phyloP scores from a whole-genome alignment of 2,113 vertebrate species.

The Pimephales promelas region DNA sequence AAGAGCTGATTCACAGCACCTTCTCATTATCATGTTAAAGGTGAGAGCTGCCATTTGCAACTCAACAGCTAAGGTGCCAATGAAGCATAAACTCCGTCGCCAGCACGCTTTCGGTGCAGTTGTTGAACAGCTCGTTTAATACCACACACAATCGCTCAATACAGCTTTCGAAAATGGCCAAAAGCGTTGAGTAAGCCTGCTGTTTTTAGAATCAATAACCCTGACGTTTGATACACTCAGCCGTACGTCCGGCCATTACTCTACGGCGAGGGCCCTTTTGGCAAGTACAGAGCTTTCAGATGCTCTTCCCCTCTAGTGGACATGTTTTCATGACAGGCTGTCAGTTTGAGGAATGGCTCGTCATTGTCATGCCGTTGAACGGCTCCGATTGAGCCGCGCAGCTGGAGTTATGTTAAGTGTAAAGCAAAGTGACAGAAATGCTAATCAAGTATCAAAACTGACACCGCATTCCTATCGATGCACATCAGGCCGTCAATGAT shows the following conservation, averaged over 20 bases:
- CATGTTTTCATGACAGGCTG: constrained; percentile 59
- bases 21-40: constrained; percentile 43
- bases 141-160: constrained; percentile 5
- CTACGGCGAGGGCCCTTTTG: constrained; percentile 49
- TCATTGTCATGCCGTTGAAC: constrained; percentile 70
- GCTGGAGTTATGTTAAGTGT: constrained; percentile 77
- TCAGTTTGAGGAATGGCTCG: constrained; percentile 70
- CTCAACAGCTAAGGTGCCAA: constrained; percentile 33
- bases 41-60: constrained; percentile 41
- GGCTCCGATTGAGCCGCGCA: constrained; percentile 68
- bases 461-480: constrained; percentile 60
- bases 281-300: constrained; percentile 47
- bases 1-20: constrained; percentile 42
- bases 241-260: constrained; percentile 15
- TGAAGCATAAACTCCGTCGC: constrained; percentile 7
- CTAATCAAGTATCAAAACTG: constrained; percentile 71
- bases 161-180: neutral
- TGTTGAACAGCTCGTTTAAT: constrained; percentile 36
- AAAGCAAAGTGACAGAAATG: constrained; percentile 73
- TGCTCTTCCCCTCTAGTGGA: constrained; percentile 59
- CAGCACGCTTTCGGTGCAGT: constrained; percentile 2
- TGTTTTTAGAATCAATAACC: constrained; percentile 39
- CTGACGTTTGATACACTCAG: constrained; percentile 5
- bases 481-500: constrained; percentile 67
- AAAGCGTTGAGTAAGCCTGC: constrained; percentile 19